phyloP scores from a whole-genome alignment of 2,113 vertebrate genomes.

The Rhea americana region DNA sequence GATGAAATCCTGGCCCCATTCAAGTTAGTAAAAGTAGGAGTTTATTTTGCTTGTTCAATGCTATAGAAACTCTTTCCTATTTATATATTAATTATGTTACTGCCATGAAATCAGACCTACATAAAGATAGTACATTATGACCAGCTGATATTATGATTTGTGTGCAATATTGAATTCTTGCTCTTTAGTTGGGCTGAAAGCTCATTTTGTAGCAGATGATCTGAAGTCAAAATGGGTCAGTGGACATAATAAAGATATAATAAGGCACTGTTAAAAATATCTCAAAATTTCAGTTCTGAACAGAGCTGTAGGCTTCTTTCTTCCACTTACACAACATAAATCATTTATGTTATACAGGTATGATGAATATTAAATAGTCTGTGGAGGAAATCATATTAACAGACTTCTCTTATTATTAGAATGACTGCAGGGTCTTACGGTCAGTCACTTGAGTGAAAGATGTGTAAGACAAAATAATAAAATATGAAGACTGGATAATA shows the following conservation, averaged over 20 bases:
- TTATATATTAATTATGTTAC: not conserved
- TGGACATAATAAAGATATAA: constrained; percentile 49
- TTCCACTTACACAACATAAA: constrained; percentile 29
- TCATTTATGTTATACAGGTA: constrained; percentile 52
- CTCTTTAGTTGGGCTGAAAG: not conserved
- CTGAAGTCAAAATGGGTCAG: constrained; percentile 23
- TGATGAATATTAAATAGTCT: constrained; percentile 69
- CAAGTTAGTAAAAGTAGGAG: not conserved
- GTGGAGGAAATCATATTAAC: constrained; percentile 56
- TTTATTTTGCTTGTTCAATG: not conserved
- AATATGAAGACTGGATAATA: constrained; percentile 57
- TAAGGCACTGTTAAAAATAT: constrained; percentile 8
- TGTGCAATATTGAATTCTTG: not conserved
- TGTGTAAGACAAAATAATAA: constrained; percentile 66
- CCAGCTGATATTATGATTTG: not conserved
- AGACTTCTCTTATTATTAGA: constrained; percentile 61
- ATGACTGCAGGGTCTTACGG: constrained; percentile 48
- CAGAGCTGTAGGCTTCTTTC: not conserved
- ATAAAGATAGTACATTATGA: not conserved
- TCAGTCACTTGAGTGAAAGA: constrained; percentile 56
- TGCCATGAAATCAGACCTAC: not conserved
- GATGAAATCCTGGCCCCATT: not conserved
- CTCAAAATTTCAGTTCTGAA: constrained; percentile 13
- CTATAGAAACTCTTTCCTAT: not conserved
- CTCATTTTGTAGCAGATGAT: constrained; percentile 25